Conservation (phyloP, 2,797 vertebrate species). For the Alfaro cultratus region DNA sequence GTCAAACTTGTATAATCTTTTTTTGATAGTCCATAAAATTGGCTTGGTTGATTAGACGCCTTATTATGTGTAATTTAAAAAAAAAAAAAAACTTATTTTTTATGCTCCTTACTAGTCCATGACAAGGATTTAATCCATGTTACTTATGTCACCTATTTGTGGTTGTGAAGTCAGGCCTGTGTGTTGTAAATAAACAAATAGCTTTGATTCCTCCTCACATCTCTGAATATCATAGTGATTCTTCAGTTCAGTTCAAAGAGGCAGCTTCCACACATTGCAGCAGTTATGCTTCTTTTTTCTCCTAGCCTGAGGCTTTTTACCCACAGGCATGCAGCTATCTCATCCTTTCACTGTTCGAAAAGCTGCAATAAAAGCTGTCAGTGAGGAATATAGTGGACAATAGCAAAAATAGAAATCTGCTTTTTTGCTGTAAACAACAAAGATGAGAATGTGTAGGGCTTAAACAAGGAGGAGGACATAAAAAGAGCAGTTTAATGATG, state of each 20-base stretch:
- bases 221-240: slow-evolving; percentile 13
- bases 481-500: slow-evolving; percentile 20
- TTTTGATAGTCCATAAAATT: not conserved
- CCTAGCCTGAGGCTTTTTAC: slow-evolving; percentile 48
- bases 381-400: slow-evolving; percentile 21
- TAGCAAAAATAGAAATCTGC: slow-evolving; percentile 11
- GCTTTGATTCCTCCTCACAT: not conserved
- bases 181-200: slow-evolving; percentile 5
- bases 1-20: not conserved
- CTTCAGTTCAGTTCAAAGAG: slow-evolving; percentile 29
- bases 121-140: not conserved
- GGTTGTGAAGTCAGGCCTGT: not conserved
- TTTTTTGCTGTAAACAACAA: slow-evolving; percentile 38
- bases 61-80: not conserved
- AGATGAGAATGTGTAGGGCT: slow-evolving; percentile 21
- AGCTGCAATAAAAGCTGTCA: slow-evolving; percentile 15
- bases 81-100: not conserved
- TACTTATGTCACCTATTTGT: not conserved
- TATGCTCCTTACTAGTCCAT: not conserved
- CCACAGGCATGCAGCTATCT: slow-evolving; percentile 26
- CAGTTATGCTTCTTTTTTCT: slow-evolving; percentile 11
- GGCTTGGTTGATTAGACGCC: not conserved
- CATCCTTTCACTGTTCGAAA: slow-evolving; percentile 29
- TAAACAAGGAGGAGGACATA: slow-evolving; percentile 30
- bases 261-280: slow-evolving; percentile 29